Percentiles rank a stretch among this genome's conserved stretches.
Evolutionary conservation across 2,797 vertebrate species (phyloP).

Genomic region (Echeneis naucrates): DNA sequence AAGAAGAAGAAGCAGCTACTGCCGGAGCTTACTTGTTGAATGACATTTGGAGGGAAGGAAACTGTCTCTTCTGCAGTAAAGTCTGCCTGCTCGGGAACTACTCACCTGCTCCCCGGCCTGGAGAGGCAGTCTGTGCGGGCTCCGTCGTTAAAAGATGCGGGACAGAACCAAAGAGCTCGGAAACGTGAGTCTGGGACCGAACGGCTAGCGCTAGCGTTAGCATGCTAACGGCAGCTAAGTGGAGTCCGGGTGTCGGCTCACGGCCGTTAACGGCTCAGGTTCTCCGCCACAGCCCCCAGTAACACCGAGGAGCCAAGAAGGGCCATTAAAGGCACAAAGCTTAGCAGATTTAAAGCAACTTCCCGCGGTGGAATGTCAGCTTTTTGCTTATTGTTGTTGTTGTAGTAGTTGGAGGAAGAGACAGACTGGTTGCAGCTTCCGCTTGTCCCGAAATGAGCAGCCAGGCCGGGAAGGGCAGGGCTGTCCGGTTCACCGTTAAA

Average conservation of each 20-base stretch:
- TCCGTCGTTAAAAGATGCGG: constrained; percentile 73
- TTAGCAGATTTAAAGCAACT: accelerated
- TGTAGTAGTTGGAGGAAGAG: too few species aligned
- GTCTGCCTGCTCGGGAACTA: background rate
- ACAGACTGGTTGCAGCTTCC: constrained; percentile 46
- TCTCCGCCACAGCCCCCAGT: background rate
- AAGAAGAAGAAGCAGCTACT: constrained; percentile 19
- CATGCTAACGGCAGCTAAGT: constrained; percentile 30
- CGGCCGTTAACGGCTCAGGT: accelerated
- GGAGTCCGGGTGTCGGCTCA: background rate
- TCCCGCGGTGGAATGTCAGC: background rate
- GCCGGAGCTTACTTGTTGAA: constrained; percentile 62
- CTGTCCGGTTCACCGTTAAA: background rate
- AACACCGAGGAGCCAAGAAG: accelerated
- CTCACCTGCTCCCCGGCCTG: background rate
- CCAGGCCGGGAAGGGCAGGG: constrained; percentile 58
- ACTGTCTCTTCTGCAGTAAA: too few species aligned
- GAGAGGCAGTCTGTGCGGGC: background rate
- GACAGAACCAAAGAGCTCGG: constrained; percentile 86
- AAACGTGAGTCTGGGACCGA: constrained; percentile 79
- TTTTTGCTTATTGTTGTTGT: too few species aligned
- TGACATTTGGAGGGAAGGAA: too few species aligned
- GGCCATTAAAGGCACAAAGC: accelerated
- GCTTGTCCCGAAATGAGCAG: constrained; percentile 28
- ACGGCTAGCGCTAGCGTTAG: constrained; percentile 55